Evolutionary conservation across 2,888 invertebrate species (phyloP).

Genomic region (Microdon myrmicae): DNA sequence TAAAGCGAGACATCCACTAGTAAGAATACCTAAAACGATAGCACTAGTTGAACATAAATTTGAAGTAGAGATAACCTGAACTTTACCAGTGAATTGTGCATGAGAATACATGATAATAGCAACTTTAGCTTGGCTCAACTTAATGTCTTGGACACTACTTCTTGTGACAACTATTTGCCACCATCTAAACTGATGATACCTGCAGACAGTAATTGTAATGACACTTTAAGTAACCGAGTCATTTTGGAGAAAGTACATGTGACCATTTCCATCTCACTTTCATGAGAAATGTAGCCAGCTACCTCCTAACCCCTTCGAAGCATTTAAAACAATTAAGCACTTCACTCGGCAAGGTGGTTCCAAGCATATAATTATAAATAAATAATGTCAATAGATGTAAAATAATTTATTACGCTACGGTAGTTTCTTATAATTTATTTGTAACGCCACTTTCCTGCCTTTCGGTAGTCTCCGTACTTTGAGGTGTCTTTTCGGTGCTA

Average conservation of each 20-base stretch:
- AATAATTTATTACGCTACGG: no score
- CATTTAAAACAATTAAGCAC: no score
- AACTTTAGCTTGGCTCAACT: no score
- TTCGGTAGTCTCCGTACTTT: constrained; percentile 1
- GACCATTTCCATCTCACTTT: constrained; percentile 36
- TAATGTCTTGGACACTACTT: no score
- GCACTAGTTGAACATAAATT: no score
- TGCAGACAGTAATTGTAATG: not conserved
- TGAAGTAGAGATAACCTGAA: no score
- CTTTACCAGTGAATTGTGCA: no score
- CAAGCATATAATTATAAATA: no score
- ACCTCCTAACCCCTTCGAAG: not conserved
- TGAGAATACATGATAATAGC: no score
- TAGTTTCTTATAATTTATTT: constrained; percentile 15
- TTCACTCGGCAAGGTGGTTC: not conserved
- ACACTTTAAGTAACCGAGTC: constrained; percentile 27
- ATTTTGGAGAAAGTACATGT: constrained; percentile 43
- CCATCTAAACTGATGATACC: not conserved
- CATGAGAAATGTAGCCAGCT: constrained; percentile 1
- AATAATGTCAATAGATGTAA: no score
- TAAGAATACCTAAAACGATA: no score
- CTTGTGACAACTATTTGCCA: constrained; percentile 15
- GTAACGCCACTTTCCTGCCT: constrained; percentile 25
- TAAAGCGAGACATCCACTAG: no score
- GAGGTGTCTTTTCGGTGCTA: not conserved